These are phyloP conservation scores for Andrena fulva DNA, from an alignment of 2,888 invertebrate species.

Conservation along the genomic window DNA sequence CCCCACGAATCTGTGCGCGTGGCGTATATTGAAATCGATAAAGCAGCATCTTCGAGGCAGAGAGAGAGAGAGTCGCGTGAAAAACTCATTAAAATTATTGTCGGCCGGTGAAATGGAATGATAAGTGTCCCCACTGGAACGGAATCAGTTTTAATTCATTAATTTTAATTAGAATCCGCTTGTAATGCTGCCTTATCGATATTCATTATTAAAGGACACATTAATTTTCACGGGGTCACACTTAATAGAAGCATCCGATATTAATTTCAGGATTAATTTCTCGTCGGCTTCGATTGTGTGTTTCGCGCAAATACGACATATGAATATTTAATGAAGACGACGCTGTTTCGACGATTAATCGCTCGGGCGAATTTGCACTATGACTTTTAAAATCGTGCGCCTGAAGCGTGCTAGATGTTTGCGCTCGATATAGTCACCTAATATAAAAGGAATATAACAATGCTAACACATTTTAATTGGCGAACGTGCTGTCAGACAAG, in stretches of 20 bases:
- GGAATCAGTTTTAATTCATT: slow-evolving; percentile 33
- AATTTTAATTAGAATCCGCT: slow-evolving; percentile 46
- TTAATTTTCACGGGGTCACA: slow-evolving; percentile 27
- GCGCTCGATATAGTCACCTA: neutral
- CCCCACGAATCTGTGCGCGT: neutral
- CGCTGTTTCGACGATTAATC: neutral
- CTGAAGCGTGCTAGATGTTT: neutral
- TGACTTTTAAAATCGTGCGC: neutral
- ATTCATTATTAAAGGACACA: slow-evolving; percentile 49
- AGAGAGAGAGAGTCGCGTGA: neutral
- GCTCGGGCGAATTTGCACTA: neutral
- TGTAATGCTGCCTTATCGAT: slow-evolving; percentile 22
- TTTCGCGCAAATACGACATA: slow-evolving; percentile 12
- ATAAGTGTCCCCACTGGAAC: slow-evolving; percentile 11
- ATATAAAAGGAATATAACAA: no score
- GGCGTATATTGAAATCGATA: slow-evolving; percentile 36
- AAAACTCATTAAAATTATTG: slow-evolving; percentile 48
- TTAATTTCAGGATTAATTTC: slow-evolving; percentile 47
- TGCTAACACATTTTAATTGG: no score
- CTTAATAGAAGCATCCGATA: slow-evolving; percentile 35
- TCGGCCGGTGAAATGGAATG: slow-evolving; percentile 32
- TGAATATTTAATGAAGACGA: slow-evolving; percentile 26
- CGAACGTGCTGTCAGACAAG: no score
- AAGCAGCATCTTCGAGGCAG: slow-evolving; percentile 18
- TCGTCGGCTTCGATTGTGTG: slow-evolving; percentile 9